These are phyloP conservation scores for Psammodynastes pulverulentus DNA, from an alignment of 2,113 vertebrate genomes.

Conservation along the genomic window DNA sequence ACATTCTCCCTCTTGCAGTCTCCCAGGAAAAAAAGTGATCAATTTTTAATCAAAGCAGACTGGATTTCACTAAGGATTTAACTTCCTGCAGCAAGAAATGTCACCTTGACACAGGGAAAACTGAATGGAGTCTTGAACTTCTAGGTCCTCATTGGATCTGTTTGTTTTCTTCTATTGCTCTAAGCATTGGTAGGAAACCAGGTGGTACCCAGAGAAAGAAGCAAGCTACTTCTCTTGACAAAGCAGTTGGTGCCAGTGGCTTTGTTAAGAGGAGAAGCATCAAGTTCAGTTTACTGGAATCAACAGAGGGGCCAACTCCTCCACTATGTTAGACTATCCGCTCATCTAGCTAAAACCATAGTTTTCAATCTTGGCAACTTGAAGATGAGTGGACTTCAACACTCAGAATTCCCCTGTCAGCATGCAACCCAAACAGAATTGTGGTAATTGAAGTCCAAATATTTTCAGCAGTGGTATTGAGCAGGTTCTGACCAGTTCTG, in stretches of 20 bases:
- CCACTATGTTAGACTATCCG: background rate
- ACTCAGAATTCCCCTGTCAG: background rate
- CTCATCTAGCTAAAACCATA: background rate
- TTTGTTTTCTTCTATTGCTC: background rate
- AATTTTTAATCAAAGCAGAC: constrained; percentile 62
- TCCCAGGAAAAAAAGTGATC: constrained; percentile 43
- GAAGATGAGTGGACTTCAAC: background rate
- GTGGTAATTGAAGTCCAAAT: background rate
- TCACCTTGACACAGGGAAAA: constrained; percentile 12
- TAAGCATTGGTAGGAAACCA: background rate
- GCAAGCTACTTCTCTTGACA: background rate
- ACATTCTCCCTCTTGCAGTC: constrained; percentile 5
- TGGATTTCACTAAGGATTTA: constrained; percentile 44
- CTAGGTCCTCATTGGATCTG: background rate
- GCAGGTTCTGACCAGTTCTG: too few species aligned
- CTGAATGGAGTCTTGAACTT: background rate
- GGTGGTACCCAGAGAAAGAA: background rate
- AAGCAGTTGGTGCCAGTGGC: background rate
- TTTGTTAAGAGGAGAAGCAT: background rate
- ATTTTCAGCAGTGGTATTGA: too few species aligned
- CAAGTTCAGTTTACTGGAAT: background rate
- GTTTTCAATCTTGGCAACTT: background rate
- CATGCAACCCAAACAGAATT: background rate
- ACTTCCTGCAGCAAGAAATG: constrained; percentile 38
- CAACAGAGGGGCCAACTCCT: background rate